phyloP scores from a whole-genome alignment of 1,140 invertebrate species.

The Trichoplusia ni region DNA sequence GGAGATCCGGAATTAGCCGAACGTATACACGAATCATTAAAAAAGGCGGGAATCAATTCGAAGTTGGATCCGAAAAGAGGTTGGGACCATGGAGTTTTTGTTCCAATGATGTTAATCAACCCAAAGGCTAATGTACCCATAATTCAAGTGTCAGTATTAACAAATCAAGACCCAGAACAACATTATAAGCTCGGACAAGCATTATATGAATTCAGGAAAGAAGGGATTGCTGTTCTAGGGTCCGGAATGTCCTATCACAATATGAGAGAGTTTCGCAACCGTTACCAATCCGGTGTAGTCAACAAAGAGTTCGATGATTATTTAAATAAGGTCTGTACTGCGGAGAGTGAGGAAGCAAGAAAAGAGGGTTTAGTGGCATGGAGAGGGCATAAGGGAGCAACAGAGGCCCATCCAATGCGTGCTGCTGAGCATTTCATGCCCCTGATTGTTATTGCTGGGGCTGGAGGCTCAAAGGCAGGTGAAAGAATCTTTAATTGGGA shows the following conservation, averaged over 20 bases:
- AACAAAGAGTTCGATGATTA: conserved; percentile 72
- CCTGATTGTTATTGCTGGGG: conserved; percentile 68
- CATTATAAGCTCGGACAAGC: conserved; percentile 69
- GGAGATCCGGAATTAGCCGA: conserved; percentile 65
- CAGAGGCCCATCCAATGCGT: conserved; percentile 61
- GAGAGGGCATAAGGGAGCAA: conserved; percentile 62
- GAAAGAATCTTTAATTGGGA: conserved; percentile 75
- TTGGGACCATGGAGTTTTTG: conserved; percentile 77
- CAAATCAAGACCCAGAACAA: conserved; percentile 62
- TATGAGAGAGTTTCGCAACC: conserved; percentile 66
- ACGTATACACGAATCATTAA: conserved; percentile 56
- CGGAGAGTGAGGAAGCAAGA: conserved; percentile 53
- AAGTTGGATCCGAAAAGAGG: conserved; percentile 67
- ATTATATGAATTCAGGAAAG: conserved; percentile 64
- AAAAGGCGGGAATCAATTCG: conserved; percentile 58
- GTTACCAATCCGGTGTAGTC: conserved; percentile 46
- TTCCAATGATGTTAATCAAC: conserved; percentile 74
- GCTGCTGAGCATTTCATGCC: conserved; percentile 77
- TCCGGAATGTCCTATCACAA: conserved; percentile 78
- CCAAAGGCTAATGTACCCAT: conserved; percentile 71
- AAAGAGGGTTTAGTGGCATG: conserved; percentile 53
- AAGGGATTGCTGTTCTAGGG: conserved; percentile 68
- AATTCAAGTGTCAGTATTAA: conserved; percentile 66
- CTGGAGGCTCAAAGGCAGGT: conserved; percentile 59
- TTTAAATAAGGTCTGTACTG: conserved; percentile 60